Percentiles rank a stretch among this genome's conserved stretches.
Conservation (phyloP, 2,888 invertebrate genomes). For the Drosophila fulvimacula region DNA sequence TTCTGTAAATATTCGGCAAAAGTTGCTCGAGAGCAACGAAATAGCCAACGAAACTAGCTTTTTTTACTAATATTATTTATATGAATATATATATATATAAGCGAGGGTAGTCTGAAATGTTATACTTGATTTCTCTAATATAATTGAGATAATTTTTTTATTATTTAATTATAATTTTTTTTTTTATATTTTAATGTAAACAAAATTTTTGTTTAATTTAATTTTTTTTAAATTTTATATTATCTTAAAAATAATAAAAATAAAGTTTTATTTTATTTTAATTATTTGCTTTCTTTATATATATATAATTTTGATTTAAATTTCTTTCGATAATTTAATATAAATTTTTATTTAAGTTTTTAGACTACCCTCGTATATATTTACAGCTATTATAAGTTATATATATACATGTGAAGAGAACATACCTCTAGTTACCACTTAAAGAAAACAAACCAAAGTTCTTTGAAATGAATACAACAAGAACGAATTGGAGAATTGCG, state of each 20-base stretch:
- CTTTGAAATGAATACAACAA: not conserved
- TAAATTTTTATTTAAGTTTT: not conserved
- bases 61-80: slow-evolving; percentile 12
- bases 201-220: too few relatives aligned
- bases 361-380: not conserved
- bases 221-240: too few relatives aligned
- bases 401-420: slow-evolving; percentile 39
- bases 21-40: slow-evolving; percentile 39
- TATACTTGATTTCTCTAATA: not conserved
- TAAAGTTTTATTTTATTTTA: not conserved
- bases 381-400: not conserved
- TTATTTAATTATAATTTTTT: not conserved
- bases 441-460: slow-evolving; percentile 1
- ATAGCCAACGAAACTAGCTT: slow-evolving; percentile 37
- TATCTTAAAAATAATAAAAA: too few relatives aligned
- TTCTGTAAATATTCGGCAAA: slow-evolving; percentile 18
- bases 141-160: not conserved
- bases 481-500: not conserved
- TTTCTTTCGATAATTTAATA: not conserved
- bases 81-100: not conserved
- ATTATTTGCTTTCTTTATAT: too few relatives aligned
- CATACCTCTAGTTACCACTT: slow-evolving; percentile 68
- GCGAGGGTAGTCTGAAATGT: not conserved
- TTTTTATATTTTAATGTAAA: not conserved
- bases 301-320: not conserved